Conservation (phyloP, 2,113 vertebrate species). For the Hyperoodon ampullatus region DNA sequence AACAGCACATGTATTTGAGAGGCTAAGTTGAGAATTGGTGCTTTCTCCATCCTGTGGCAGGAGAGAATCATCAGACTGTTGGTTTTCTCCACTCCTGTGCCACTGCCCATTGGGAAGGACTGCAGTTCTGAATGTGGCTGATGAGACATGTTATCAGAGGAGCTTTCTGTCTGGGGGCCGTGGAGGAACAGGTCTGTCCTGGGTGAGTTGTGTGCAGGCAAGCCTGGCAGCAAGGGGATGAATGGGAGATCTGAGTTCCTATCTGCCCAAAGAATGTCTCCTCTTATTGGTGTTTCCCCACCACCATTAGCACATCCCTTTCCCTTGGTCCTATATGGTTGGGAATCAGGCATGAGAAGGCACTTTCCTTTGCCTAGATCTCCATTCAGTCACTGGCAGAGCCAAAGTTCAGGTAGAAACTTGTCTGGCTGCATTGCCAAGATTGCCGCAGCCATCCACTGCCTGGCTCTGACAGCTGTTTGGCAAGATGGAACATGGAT, state of each 20-base stretch:
- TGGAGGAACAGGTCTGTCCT: neutral
- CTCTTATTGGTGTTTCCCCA: neutral
- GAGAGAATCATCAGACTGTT: neutral
- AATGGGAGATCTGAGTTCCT: neutral
- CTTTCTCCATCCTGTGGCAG: neutral
- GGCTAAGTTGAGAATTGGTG: neutral
- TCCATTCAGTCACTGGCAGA: neutral
- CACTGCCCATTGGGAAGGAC: neutral
- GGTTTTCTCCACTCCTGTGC: neutral
- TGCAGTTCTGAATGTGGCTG: neutral
- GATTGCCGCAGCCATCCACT: neutral
- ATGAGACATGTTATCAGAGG: neutral
- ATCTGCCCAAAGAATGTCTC: neutral
- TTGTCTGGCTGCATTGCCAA: neutral
- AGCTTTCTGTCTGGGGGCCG: neutral
- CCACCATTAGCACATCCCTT: neutral
- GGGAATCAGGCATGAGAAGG: neutral
- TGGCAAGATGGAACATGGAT: neutral
- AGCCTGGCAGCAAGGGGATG: neutral
- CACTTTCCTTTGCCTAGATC: neutral
- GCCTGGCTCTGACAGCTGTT: neutral
- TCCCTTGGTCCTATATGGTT: neutral
- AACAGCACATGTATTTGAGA: neutral
- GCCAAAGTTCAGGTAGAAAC: constrained; percentile 27
- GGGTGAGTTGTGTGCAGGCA: too few species aligned